Conservation (phyloP, 2,113 vertebrate genomes). For the Protomyctophum bolini region DNA sequence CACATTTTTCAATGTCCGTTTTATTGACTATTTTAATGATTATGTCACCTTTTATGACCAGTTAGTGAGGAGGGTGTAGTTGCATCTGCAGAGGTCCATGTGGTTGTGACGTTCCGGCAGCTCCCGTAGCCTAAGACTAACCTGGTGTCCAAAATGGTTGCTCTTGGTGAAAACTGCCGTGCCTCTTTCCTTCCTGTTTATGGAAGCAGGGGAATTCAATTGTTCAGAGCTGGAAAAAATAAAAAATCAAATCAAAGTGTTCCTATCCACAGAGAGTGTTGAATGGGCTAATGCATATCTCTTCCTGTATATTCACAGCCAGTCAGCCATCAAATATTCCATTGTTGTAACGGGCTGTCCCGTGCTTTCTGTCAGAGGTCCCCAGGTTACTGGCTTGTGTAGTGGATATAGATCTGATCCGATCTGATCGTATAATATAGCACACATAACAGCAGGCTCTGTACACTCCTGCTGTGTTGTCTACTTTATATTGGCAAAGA, state of each 20-base stretch:
- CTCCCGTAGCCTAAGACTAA: conserved; percentile 11
- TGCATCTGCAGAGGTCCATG: background rate
- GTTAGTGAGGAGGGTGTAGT: conserved; percentile 10
- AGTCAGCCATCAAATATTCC: conserved; percentile 1
- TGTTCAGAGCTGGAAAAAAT: background rate
- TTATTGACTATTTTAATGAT: background rate
- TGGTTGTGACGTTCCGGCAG: conserved; percentile 30
- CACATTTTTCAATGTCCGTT: conserved; percentile 25
- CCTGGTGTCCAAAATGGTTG: conserved; percentile 17
- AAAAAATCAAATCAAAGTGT: background rate
- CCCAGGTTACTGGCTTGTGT: conserved; percentile 19
- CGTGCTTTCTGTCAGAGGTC: conserved; percentile 25
- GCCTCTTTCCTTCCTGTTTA: conserved; percentile 9
- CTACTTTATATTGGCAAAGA: conserved; percentile 30
- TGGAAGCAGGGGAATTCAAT: conserved; percentile 2
- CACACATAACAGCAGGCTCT: conserved; percentile 14
- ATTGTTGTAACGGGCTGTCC: conserved; percentile 10
- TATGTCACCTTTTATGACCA: conserved; percentile 7
- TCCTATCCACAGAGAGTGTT: background rate
- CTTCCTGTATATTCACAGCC: conserved; percentile 22
- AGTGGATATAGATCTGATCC: background rate
- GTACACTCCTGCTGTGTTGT: conserved; percentile 8
- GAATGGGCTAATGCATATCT: conserved; percentile 5
- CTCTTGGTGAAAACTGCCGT: conserved; percentile 13
- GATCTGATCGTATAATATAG: background rate